Evolutionary conservation across 2,888 invertebrate genomes (phyloP).

Genomic region (Scrobipalpa costella): DNA sequence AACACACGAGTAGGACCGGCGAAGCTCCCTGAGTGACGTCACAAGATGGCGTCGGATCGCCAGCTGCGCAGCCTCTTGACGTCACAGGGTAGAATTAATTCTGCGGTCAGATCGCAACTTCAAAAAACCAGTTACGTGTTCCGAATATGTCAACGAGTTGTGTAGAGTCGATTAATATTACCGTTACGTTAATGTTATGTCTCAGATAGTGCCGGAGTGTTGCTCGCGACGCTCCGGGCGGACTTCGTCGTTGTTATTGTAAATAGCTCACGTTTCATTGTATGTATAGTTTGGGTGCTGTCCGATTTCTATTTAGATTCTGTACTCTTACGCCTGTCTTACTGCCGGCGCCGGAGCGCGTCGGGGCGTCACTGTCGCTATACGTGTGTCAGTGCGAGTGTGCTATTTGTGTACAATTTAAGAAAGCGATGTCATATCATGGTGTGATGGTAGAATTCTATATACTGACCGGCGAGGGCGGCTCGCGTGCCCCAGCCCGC

Average conservation of each 20-base stretch:
- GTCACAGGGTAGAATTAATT: not conserved
- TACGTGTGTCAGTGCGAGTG: not conserved
- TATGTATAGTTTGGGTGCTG: conserved; percentile 18
- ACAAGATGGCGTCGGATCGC: not conserved
- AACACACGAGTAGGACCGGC: not conserved
- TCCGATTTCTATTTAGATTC: conserved; percentile 18
- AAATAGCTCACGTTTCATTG: conserved; percentile 11
- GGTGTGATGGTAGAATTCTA: conserved; percentile 58
- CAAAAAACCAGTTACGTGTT: conserved; percentile 8
- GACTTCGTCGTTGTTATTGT: conserved; percentile 18
- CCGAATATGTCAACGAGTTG: conserved; percentile 15
- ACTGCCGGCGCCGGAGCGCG: not conserved
- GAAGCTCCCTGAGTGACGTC: not conserved
- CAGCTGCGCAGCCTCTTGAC: not conserved
- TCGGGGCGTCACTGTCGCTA: conserved; percentile 4
- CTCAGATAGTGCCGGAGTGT: not conserved
- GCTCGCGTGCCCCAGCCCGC: conserved; percentile 19
- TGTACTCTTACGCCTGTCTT: not conserved
- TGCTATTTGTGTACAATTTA: conserved; percentile 39
- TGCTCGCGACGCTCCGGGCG: not conserved
- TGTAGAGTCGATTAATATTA: conserved; percentile 8
- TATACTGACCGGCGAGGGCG: conserved; percentile 34
- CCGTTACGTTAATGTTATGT: not conserved
- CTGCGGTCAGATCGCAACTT: not conserved
- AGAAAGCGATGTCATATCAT: conserved; percentile 70